phyloP scores from a whole-genome alignment of 2,888 invertebrate genomes.

The Nebria salina region DNA sequence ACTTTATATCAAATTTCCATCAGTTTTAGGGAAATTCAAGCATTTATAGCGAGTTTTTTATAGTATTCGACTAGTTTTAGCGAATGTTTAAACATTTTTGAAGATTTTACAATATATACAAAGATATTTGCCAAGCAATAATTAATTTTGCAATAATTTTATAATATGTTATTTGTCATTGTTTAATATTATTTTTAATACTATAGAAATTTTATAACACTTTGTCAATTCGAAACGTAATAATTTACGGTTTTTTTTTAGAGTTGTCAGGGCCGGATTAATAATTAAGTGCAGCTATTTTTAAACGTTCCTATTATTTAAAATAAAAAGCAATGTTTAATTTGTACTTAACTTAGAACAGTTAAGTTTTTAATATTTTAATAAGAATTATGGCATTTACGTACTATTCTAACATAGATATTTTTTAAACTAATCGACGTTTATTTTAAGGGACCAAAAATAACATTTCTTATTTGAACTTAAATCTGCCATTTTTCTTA shows the following conservation, averaged over 20 bases:
- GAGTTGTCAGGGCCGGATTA: too few species aligned
- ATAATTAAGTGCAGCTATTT: not conserved
- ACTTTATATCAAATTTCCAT: too few species aligned
- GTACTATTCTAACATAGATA: too few species aligned
- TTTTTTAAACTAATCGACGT: too few species aligned
- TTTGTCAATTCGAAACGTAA: too few species aligned
- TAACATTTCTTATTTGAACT: not conserved
- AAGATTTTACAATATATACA: not conserved
- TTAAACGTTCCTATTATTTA: not conserved
- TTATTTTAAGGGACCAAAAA: not conserved
- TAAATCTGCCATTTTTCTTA: not conserved
- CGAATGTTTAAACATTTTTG: not conserved
- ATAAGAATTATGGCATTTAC: not conserved
- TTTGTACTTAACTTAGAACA: too few species aligned
- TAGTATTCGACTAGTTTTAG: too few species aligned
- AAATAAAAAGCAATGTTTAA: not conserved
- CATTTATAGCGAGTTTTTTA: too few species aligned
- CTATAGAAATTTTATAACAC: too few species aligned
- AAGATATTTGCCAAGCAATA: constrained; percentile 1
- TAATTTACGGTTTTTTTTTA: too few species aligned
- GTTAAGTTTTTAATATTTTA: not conserved
- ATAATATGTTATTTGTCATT: not conserved
- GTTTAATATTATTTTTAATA: not conserved
- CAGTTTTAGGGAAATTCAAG: too few species aligned
- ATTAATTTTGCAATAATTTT: not conserved